phyloP scores from a whole-genome alignment of 2,888 invertebrate genomes.

The Leucophora obtusa region DNA sequence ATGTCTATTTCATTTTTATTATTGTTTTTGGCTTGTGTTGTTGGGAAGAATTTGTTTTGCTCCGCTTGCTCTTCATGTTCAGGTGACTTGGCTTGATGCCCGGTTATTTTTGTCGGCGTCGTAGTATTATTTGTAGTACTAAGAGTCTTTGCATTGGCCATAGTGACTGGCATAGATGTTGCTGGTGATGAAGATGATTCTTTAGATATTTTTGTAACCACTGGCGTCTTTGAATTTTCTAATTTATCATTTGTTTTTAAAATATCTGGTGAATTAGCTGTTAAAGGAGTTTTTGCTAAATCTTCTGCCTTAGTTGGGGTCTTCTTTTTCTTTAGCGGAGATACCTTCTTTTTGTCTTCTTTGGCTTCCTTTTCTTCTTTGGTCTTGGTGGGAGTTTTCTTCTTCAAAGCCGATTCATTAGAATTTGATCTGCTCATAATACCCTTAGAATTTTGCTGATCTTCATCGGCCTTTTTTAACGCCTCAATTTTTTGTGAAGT shows the following conservation, averaged over 20 bases:
- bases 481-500: conserved; percentile 63
- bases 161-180: conserved; percentile 61
- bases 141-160: conserved; percentile 51
- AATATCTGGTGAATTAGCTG: conserved; percentile 19
- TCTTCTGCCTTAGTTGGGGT: conserved; percentile 8
- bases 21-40: conserved; percentile 63
- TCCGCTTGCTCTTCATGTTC: conserved; percentile 71
- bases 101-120: conserved; percentile 76
- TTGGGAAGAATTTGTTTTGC: conserved; percentile 57
- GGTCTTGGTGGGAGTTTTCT: neutral
- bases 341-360: conserved; percentile 55
- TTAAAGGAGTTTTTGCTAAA: neutral
- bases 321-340: conserved; percentile 9
- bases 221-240: conserved; percentile 50
- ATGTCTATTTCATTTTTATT: conserved; percentile 58
- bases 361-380: conserved; percentile 1
- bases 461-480: conserved; percentile 65
- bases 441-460: conserved; percentile 55
- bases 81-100: conserved; percentile 78
- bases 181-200: conserved; percentile 60
- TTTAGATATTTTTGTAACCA: conserved; percentile 51
- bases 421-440: conserved; percentile 58
- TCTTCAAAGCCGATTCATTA: conserved; percentile 63
- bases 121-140: conserved; percentile 65
- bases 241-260: conserved; percentile 63